Evolutionary conservation across 1,140 invertebrate genomes (phyloP).

Genomic region (Pollicipes pollicipes): DNA sequence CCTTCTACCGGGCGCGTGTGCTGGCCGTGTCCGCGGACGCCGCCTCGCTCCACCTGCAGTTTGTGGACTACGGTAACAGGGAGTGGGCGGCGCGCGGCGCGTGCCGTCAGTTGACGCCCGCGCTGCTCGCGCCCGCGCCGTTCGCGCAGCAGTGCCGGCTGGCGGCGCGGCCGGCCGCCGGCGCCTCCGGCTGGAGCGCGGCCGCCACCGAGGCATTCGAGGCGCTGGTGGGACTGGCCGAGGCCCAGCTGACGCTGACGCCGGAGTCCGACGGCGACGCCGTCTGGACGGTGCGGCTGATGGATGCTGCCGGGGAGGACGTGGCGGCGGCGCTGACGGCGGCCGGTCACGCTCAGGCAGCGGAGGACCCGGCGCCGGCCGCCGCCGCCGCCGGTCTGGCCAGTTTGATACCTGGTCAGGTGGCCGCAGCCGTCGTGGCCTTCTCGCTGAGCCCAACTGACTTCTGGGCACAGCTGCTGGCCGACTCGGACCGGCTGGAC

Average conservation of each 20-base stretch:
- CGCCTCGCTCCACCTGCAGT: background rate
- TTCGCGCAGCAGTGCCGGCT: too few species aligned
- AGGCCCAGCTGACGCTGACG: background rate
- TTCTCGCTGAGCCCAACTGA: background rate
- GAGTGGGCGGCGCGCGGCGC: too few species aligned
- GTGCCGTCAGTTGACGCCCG: too few species aligned
- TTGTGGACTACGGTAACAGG: too few species aligned
- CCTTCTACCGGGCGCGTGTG: too few species aligned
- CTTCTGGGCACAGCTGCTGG: background rate
- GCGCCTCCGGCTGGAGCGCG: background rate
- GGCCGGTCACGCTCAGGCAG: background rate
- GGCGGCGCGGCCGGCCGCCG: too few species aligned
- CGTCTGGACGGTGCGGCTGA: background rate
- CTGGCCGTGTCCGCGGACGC: background rate
- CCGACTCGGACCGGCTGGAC: background rate
- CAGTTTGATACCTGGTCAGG: background rate
- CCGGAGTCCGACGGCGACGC: too few species aligned
- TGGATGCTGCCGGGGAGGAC: background rate
- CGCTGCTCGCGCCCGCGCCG: too few species aligned
- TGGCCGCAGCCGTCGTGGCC: background rate
- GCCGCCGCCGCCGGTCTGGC: background rate
- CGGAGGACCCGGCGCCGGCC: too few species aligned
- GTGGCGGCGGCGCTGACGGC: background rate
- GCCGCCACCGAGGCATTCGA: background rate
- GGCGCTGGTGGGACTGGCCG: background rate